phyloP scores from a whole-genome alignment of 2,888 invertebrate genomes.

The Troides aeacus region DNA sequence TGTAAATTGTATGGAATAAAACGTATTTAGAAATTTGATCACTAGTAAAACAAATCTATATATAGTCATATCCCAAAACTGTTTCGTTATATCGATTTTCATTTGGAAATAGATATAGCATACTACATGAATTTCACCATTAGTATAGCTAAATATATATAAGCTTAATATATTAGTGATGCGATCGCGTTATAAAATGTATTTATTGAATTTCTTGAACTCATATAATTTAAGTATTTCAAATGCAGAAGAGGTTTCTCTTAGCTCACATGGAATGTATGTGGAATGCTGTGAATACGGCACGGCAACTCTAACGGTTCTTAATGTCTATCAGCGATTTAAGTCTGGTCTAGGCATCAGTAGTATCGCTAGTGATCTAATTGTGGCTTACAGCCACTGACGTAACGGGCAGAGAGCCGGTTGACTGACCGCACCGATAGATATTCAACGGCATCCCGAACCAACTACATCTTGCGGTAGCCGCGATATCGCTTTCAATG shows the following conservation, averaged over 20 bases:
- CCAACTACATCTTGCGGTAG: conserved; percentile 38
- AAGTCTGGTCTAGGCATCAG: conserved; percentile 67
- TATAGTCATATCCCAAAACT: too few relatives aligned
- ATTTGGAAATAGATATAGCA: too few relatives aligned
- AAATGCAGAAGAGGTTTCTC: conserved; percentile 28
- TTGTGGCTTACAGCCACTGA: conserved; percentile 71
- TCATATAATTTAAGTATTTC: not conserved
- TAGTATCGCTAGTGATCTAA: conserved; percentile 72
- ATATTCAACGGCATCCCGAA: conserved; percentile 62
- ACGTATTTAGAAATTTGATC: too few relatives aligned
- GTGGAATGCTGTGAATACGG: conserved; percentile 49
- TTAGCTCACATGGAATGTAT: conserved; percentile 42
- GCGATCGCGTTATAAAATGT: not conserved
- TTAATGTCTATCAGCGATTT: conserved; percentile 61
- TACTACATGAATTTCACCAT: too few relatives aligned
- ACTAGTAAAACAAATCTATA: too few relatives aligned
- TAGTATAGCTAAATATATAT: too few relatives aligned
- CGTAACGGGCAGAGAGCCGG: conserved; percentile 70
- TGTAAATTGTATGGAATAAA: too few relatives aligned
- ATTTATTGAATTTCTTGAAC: too few relatives aligned
- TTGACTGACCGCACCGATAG: conserved; percentile 74
- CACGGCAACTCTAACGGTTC: conserved; percentile 69
- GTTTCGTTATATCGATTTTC: too few relatives aligned
- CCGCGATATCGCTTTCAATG: conserved; percentile 5
- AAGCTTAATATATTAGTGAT: not conserved